Percentiles rank a stretch among this genome's conserved stretches.
These are phyloP conservation scores for Tachysurus vachellii DNA, from an alignment of 2,113 vertebrate genomes.

Conservation along the genomic window DNA sequence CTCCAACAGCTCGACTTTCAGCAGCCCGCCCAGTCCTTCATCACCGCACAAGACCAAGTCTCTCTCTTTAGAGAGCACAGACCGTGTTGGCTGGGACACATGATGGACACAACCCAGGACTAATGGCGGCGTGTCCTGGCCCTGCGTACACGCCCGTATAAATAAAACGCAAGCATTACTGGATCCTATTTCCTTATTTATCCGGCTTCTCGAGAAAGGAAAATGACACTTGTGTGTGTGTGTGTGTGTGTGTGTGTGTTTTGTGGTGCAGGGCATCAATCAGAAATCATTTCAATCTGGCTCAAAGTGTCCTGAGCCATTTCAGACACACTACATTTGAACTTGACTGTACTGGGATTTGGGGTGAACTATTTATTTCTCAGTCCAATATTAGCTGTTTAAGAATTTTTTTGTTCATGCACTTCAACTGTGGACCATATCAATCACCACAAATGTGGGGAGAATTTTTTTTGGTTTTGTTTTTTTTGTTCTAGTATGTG, in stretches of 20 bases:
- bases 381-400: constrained; percentile 52
- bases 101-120: constrained; percentile 78
- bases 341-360: constrained; percentile 53
- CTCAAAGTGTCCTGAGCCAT: constrained; percentile 19
- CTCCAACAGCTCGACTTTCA: constrained; percentile 98
- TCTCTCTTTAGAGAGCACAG: constrained; percentile 94
- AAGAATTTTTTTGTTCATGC: constrained; percentile 26
- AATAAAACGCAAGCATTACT: constrained; percentile 57
- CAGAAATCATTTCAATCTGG: constrained; percentile 40
- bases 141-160: constrained; percentile 59
- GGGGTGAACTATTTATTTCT: constrained; percentile 76
- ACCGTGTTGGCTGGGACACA: constrained; percentile 93
- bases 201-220: constrained; percentile 19
- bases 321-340: constrained; percentile 39
- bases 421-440: constrained; percentile 51
- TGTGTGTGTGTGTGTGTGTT: constrained; percentile 41
- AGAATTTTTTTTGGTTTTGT: constrained; percentile 35
- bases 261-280: constrained; percentile 28
- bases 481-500: constrained; percentile 47
- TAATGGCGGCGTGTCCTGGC: constrained; percentile 56
- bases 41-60: constrained; percentile 97
- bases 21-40: constrained; percentile 93
- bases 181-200: constrained; percentile 36
- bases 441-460: background rate
- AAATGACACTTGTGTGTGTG: constrained; percentile 19